Evolutionary conservation across 1,140 invertebrate species (phyloP), one percentile per base, ranked within the genome.

Genomic region (Homarus americanus): DNA sequence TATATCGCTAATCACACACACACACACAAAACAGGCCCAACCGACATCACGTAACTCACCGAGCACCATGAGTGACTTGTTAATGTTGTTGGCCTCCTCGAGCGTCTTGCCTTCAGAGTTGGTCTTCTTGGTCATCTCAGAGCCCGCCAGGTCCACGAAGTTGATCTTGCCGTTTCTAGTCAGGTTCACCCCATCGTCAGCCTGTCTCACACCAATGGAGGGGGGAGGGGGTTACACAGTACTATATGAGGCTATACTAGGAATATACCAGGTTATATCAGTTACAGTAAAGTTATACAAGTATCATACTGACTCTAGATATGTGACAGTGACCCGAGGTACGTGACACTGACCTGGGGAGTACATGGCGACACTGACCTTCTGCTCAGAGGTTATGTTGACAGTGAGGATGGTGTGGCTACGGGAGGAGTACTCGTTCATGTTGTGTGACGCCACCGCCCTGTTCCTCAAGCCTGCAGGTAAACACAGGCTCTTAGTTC

Each of bases 391-490:
- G 5, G 97, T 96, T 73, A 96, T 97, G 93, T 97, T 96, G 53
- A 99, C 96, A 0, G 98, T 98, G 53, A 99, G 96, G 83, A 99
- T 97, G 0, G 98, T 98, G 95, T 99, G 98, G 93, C 98, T 99
- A 92, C 98, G 96, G 80, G 98, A 98, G 0, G 98, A 99, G 94
- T 98, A 96, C 80, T 98, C 97, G 94, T 99, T 99, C 98, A 99
- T 99, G 91, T 97, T 97, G 94, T 99, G 99, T 34, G 96, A 95
- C 72, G 98, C 97, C 2, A 98, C 96, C 10, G 97, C 96, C 87
- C 97, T 95, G 94, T 98, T 98, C 87, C 96, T 96, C 96, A 97
- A 96, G 24, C 97, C 97, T 97, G 86, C 15, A 38, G 5, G 32
- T 2, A 75, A 36, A 63, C 58, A 63, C 4, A 0, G 4, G 12